Conservation (phyloP, 2,888 invertebrate genomes). For the Lepidochrysops patricia region DNA sequence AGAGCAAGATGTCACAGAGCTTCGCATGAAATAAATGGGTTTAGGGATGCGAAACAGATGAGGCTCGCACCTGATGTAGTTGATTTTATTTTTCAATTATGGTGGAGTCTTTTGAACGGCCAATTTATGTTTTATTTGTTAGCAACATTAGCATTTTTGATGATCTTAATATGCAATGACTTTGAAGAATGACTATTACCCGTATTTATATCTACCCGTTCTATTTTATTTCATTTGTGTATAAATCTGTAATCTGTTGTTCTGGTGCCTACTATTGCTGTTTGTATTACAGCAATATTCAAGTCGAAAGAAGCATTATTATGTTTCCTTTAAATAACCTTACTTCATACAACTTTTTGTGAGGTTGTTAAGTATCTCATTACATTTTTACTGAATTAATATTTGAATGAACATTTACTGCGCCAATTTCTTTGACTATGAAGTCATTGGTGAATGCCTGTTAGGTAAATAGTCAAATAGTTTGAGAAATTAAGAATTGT, state of each 20-base stretch:
- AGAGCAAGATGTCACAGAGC: slow-evolving; percentile 34
- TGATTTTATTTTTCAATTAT: slow-evolving; percentile 66
- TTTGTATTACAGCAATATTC: too few species aligned
- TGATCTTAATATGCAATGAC: background rate
- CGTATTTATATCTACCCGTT: background rate
- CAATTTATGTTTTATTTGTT: slow-evolving; percentile 23
- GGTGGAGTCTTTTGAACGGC: slow-evolving; percentile 28
- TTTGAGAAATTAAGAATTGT: too few species aligned
- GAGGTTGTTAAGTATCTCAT: too few species aligned
- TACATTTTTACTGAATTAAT: too few species aligned
- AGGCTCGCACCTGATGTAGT: slow-evolving; percentile 59
- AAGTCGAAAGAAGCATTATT: too few species aligned
- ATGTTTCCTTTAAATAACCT: background rate
- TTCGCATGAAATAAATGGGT: slow-evolving; percentile 38
- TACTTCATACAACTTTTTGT: too few species aligned
- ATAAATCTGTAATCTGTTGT: background rate
- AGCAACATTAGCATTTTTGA: slow-evolving; percentile 1
- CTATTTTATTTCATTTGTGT: background rate
- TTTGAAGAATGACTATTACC: too few species aligned
- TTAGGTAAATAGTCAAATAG: too few species aligned
- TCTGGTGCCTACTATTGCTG: too few species aligned
- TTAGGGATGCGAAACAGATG: slow-evolving; percentile 52
- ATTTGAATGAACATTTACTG: too few species aligned
- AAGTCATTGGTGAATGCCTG: too few species aligned
- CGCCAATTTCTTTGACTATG: too few species aligned